phyloP scores from a whole-genome alignment of 1,140 invertebrate genomes.

The Venustaconcha ellipsiformis region DNA sequence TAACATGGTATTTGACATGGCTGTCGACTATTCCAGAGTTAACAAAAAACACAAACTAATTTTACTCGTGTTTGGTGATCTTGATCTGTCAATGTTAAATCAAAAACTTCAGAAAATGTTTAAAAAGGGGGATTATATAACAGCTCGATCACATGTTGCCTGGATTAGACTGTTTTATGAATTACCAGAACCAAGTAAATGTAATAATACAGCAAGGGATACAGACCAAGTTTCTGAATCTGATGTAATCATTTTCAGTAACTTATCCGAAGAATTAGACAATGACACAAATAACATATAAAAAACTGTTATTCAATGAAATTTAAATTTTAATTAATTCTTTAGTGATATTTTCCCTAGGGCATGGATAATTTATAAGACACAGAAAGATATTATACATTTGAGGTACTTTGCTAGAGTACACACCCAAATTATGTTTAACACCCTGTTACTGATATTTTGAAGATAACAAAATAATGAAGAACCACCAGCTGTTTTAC shows the following conservation, averaged over 20 bases:
- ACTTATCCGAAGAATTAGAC: neutral
- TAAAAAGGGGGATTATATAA: conserved; percentile 30
- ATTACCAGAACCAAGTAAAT: conserved; percentile 20
- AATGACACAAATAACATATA: no score
- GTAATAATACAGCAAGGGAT: neutral
- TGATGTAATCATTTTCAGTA: conserved; percentile 30
- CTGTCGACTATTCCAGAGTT: conserved; percentile 10
- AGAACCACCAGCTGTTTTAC: no score
- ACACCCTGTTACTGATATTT: no score
- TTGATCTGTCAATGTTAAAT: conserved; percentile 20
- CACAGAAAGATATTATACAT: no score
- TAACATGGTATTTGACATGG: conserved; percentile 16
- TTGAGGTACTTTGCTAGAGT: no score
- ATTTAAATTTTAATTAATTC: no score
- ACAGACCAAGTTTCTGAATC: conserved; percentile 28
- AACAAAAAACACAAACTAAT: conserved; percentile 22
- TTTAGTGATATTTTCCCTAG: no score
- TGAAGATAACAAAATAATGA: no score
- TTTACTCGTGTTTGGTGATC: conserved; percentile 26
- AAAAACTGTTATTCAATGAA: no score
- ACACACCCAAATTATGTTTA: no score
- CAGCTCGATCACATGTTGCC: conserved; percentile 19
- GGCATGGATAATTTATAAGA: no score
- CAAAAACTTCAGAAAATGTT: conserved; percentile 22
- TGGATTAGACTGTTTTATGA: conserved; percentile 32